phyloP scores from a whole-genome alignment of 2,888 invertebrate genomes.

The Himalopsyche japonica region DNA sequence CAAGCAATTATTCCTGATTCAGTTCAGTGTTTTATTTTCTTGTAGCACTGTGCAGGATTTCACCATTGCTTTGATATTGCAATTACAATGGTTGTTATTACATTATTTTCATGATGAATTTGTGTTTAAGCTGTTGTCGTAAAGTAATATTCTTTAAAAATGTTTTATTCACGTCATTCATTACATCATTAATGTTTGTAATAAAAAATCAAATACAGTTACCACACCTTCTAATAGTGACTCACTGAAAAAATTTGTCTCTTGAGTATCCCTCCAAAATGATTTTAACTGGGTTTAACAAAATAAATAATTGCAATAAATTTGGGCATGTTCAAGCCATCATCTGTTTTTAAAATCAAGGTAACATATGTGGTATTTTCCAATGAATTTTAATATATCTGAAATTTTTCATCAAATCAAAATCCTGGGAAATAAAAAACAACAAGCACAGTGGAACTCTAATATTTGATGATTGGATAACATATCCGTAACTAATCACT shows the following conservation, averaged over 20 bases:
- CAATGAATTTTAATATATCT: no score
- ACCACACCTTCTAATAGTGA: background rate
- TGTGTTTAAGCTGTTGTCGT: background rate
- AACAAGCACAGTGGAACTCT: no score
- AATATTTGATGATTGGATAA: no score
- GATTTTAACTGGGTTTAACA: no score
- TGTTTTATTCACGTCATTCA: background rate
- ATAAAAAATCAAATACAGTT: background rate
- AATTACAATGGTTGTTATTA: background rate
- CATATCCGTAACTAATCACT: no score
- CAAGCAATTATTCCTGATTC: background rate
- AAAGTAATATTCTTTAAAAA: background rate
- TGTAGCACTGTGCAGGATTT: background rate
- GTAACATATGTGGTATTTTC: no score
- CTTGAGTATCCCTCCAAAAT: no score
- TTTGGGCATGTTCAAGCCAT: no score
- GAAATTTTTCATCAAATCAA: no score
- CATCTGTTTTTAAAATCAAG: no score
- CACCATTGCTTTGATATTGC: background rate
- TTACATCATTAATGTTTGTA: background rate
- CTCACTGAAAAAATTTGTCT: background rate
- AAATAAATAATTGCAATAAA: no score
- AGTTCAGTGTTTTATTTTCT: background rate
- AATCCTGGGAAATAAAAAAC: no score
- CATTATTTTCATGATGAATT: background rate